Evolutionary conservation across 1,140 invertebrate genomes (phyloP).

Genomic region (Drosophila kepulauana): DNA sequence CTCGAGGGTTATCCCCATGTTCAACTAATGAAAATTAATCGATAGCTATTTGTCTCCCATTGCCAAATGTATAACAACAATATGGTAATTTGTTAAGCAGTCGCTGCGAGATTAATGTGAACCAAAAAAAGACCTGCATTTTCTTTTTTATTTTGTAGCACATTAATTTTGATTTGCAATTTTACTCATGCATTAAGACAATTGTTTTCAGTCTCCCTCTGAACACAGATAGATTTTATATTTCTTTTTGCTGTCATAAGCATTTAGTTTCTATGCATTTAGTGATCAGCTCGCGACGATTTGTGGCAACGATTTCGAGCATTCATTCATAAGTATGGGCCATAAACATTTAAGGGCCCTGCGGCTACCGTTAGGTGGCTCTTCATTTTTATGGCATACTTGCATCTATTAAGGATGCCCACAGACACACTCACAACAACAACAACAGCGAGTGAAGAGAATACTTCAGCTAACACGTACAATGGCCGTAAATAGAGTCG

Average conservation of each 20-base stretch:
- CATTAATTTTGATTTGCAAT: too few species aligned
- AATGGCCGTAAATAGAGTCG: constrained; percentile 45
- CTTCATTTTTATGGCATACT: constrained; percentile 43
- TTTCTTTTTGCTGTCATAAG: not conserved
- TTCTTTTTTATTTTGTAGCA: too few species aligned
- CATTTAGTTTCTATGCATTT: not conserved
- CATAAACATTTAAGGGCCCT: constrained; percentile 47
- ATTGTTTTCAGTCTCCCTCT: too few species aligned
- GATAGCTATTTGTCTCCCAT: too few species aligned
- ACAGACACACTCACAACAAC: constrained; percentile 1
- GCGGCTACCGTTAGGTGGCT: constrained; percentile 24
- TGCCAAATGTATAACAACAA: too few species aligned
- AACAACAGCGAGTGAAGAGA: constrained; percentile 9
- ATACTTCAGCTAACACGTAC: constrained; percentile 30
- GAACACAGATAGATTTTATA: too few species aligned
- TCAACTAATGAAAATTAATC: constrained; percentile 5
- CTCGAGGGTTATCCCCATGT: not conserved
- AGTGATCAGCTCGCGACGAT: constrained; percentile 8
- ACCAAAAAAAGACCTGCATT: too few species aligned
- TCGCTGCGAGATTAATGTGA: too few species aligned
- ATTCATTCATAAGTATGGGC: constrained; percentile 27
- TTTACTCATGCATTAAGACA: too few species aligned
- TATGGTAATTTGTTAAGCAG: too few species aligned
- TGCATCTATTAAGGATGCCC: constrained; percentile 40
- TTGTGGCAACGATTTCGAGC: constrained; percentile 9